Percentiles rank a stretch among this genome's conserved stretches.
Conservation (phyloP, 2,888 invertebrate species). For the Phalera bucephala region DNA sequence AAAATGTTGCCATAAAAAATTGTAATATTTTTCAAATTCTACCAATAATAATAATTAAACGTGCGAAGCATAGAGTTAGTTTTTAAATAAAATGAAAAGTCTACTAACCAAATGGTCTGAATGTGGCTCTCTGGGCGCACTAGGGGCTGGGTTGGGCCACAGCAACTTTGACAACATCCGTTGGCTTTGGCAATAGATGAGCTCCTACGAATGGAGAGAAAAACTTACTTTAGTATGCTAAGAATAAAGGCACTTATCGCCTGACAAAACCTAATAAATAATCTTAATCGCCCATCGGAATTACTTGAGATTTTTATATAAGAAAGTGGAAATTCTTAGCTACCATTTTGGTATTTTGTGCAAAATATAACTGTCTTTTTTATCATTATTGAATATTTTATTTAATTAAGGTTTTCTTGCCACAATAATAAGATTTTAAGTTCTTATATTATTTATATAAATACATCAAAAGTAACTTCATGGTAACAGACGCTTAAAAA, state of each 20-base stretch:
- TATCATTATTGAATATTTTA: no score
- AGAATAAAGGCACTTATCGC: conserved; percentile 62
- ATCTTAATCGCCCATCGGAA: neutral
- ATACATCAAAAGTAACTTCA: no score
- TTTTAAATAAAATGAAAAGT: conserved; percentile 65
- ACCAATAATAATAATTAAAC: no score
- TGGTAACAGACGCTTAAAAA: no score
- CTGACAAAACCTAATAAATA: conserved; percentile 31
- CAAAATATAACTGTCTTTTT: no score
- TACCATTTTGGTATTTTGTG: no score
- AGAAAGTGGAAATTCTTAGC: neutral
- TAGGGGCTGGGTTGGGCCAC: conserved; percentile 81
- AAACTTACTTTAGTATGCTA: conserved; percentile 74
- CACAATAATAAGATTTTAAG: no score
- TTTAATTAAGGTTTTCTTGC: no score
- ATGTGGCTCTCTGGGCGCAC: conserved; percentile 80
- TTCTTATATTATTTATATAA: no score
- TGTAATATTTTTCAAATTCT: no score
- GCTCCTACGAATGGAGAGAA: conserved; percentile 82
- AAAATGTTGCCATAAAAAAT: no score
- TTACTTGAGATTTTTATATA: neutral
- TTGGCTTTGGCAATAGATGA: conserved; percentile 83
- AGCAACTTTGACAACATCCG: conserved; percentile 83
- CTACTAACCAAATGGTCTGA: conserved; percentile 83
- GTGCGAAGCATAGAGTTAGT: conserved; percentile 3